These are phyloP conservation scores for Cheiracanthium punctorium DNA, from an alignment of 2,888 invertebrate species.

Conservation along the genomic window DNA sequence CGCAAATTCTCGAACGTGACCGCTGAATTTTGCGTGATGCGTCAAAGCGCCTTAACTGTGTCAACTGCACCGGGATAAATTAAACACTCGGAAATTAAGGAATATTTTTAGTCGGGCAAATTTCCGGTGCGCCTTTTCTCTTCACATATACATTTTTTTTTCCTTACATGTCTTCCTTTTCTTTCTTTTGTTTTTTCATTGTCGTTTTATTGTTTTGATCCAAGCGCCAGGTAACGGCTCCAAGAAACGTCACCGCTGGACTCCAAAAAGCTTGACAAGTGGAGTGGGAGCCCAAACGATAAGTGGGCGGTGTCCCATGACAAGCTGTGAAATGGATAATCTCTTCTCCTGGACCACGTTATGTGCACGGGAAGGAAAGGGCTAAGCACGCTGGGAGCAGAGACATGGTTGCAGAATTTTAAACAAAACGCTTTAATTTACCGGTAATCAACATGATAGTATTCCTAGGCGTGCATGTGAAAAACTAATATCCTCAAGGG, in stretches of 20 bases:
- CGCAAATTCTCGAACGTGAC: slow-evolving; percentile 54
- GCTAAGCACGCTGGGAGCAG: background rate
- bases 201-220: slow-evolving; percentile 16
- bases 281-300: too few species aligned
- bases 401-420: background rate
- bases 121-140: slow-evolving; percentile 27
- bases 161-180: background rate
- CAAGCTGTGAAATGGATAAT: background rate
- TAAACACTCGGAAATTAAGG: slow-evolving; percentile 70
- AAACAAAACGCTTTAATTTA: slow-evolving; percentile 1
- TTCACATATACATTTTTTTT: too few species aligned
- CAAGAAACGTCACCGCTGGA: slow-evolving; percentile 30
- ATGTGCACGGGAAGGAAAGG: background rate
- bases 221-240: slow-evolving; percentile 30
- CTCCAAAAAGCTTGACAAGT: slow-evolving; percentile 9
- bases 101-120: slow-evolving; percentile 53
- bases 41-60: slow-evolving; percentile 53
- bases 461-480: background rate
- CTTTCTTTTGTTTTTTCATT: background rate
- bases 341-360: background rate
- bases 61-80: slow-evolving; percentile 64
- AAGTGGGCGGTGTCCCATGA: background rate
- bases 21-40: slow-evolving; percentile 50
- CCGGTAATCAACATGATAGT: background rate
- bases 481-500: background rate